A percentile compares a stretch with the other conserved stretches of the same genome.
These are phyloP conservation scores for Anser brachyrhynchus DNA, from an alignment of 2,113 vertebrate genomes.

Conservation along the genomic window DNA sequence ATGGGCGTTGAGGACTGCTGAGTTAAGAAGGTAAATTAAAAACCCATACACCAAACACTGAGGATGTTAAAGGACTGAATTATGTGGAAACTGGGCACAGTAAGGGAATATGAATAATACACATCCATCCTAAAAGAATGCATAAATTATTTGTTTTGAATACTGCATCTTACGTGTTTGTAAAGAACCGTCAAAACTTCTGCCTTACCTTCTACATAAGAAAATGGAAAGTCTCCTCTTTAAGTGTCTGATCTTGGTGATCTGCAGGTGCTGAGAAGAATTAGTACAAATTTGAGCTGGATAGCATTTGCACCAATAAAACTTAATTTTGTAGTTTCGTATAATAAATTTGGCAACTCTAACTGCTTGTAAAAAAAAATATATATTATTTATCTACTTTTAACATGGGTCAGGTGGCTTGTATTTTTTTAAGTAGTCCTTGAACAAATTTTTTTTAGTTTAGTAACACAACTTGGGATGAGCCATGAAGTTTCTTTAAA, in stretches of 20 bases:
- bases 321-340: not conserved
- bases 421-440: not conserved
- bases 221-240: not conserved
- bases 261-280: not conserved
- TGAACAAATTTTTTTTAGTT: not conserved
- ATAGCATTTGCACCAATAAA: not conserved
- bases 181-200: not conserved
- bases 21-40: not conserved
- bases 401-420: not conserved
- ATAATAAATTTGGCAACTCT: not conserved
- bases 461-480: not conserved
- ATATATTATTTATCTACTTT: not conserved
- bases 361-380: not conserved
- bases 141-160: not conserved
- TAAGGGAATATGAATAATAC: not conserved
- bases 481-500: not conserved
- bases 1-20: not conserved
- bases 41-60: not conserved
- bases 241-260: not conserved
- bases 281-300: not conserved
- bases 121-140: not conserved
- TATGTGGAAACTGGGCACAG: not conserved
- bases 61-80: not conserved
- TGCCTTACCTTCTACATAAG: not conserved
- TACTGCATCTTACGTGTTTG: fast-evolving